Evolutionary conservation across 23 tunicate genomes (phyloP).

Genomic region (Phallusia fumigata): DNA sequence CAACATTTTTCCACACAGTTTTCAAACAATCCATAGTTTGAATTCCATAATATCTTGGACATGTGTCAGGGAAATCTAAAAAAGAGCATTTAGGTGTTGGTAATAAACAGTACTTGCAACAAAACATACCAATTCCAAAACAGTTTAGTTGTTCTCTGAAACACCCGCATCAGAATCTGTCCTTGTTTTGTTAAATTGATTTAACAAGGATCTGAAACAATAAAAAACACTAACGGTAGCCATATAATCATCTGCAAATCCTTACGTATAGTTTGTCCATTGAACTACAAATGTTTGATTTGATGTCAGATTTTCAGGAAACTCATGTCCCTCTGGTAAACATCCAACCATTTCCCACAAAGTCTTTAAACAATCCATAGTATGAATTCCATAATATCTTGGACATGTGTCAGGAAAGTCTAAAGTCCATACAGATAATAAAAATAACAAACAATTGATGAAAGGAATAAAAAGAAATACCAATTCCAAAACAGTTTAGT

Average conservation of each 20-base stretch:
- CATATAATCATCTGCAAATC: no score
- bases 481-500: background rate
- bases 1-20: background rate
- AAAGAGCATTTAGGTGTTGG: no score
- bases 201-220: constrained; percentile 13
- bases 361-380: constrained; percentile 17
- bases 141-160: constrained; percentile 6
- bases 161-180: background rate
- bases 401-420: background rate
- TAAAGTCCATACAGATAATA: no score
- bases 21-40: background rate
- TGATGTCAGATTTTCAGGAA: constrained; percentile 15
- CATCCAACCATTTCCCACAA: constrained; percentile 20
- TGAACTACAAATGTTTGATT: background rate
- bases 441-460: background rate
- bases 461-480: background rate
- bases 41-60: background rate
- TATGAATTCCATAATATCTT: constrained; percentile 25
- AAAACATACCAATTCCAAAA: constrained; percentile 25
- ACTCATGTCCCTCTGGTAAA: constrained; percentile 16
- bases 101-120: no score
- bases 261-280: background rate
- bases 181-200: constrained; percentile 14
- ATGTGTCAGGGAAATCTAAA: background rate
- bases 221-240: background rate